Evolutionary conservation across 2,797 vertebrate genomes (phyloP), one percentile per base, ranked within the genome.

Genomic region (Hybognathus amarus): DNA sequence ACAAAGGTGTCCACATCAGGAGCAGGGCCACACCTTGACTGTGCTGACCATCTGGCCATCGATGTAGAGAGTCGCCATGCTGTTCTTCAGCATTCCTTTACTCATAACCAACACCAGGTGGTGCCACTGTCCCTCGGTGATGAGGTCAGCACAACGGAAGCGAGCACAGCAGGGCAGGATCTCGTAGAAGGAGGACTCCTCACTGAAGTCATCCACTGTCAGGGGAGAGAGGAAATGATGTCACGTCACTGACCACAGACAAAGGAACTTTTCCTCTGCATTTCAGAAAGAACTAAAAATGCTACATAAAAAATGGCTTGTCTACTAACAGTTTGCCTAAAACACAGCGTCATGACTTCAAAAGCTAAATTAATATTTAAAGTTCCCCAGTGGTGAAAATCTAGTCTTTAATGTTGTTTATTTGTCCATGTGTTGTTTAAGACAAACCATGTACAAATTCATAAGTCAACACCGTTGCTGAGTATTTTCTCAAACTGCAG

Each of bases 51-150:
- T 94, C 89, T 98, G 97, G 1, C 98, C 97, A 4, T 99, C 97
- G 0, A 99, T 90, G 88, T 99, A 99, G 1, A 99, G 96, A 0
- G 97, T 93, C 45, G 96, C 97, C 52, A 97, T 98, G 89, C 98
- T 99, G 92, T 99, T 99, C 92, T 99, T 99, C 64, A 99, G 90
- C 98, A 99, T 98, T 92, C 98, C 98, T 92, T 97, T 98, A 91
- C 98, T 99, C 98, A 99, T 98, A 69, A 99, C 97, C 89, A 99
- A 90, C 90, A 98, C 95, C 80, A 99, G 94, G 90, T 99, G 98
- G 94, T 99, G 98, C 98, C 98, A 99, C 91, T 99, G 98, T 68
- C 97, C 97, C 93, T 99, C 98, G 2, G 93, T 91, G 50, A 99
- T 97, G 85, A 98, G 95, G 82, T 99, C 98, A 24, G 96, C 94